A percentile compares a stretch with the other conserved stretches of the same genome.
These are phyloP conservation scores for Ligdia adustata DNA, from an alignment of 2,888 invertebrate genomes.

Conservation along the genomic window DNA sequence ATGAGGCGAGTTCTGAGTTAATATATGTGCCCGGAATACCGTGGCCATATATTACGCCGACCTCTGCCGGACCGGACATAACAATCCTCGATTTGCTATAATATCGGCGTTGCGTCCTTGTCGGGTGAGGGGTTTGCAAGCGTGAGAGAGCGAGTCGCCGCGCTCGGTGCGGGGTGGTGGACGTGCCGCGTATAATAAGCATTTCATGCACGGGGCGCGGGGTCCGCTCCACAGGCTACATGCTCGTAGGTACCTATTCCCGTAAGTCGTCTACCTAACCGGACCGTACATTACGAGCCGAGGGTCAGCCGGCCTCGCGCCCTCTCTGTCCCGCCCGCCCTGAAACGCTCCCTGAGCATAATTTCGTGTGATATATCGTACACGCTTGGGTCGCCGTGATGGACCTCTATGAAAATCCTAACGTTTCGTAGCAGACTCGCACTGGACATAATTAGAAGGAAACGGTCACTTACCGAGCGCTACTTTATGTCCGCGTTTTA, in stretches of 20 bases:
- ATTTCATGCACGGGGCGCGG: constrained; percentile 85
- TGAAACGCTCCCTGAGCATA: constrained; percentile 70
- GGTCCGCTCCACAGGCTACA: constrained; percentile 60
- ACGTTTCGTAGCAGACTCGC: constrained; percentile 45
- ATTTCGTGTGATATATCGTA: constrained; percentile 81
- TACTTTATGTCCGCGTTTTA: constrained; percentile 26
- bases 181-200: constrained; percentile 86
- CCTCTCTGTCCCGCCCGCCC: constrained; percentile 75
- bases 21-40: constrained; percentile 85
- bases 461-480: constrained; percentile 37
- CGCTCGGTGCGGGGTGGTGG: constrained; percentile 72
- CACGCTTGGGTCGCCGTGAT: constrained; percentile 67
- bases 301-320: constrained; percentile 79
- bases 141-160: constrained; percentile 65
- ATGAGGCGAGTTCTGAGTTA: constrained; percentile 83
- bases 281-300: constrained; percentile 84
- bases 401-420: constrained; percentile 73
- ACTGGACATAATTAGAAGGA: constrained; percentile 52
- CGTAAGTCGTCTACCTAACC: constrained; percentile 84
- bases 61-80: constrained; percentile 84
- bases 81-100: constrained; percentile 85
- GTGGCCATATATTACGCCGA: constrained; percentile 84
- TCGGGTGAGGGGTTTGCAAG: constrained; percentile 56
- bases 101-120: constrained; percentile 78
- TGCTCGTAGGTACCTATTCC: constrained; percentile 73